These are phyloP conservation scores for Hippasteria phrygiana DNA, from an alignment of 53 echinoderm and acorn worm species.

Conservation along the genomic window DNA sequence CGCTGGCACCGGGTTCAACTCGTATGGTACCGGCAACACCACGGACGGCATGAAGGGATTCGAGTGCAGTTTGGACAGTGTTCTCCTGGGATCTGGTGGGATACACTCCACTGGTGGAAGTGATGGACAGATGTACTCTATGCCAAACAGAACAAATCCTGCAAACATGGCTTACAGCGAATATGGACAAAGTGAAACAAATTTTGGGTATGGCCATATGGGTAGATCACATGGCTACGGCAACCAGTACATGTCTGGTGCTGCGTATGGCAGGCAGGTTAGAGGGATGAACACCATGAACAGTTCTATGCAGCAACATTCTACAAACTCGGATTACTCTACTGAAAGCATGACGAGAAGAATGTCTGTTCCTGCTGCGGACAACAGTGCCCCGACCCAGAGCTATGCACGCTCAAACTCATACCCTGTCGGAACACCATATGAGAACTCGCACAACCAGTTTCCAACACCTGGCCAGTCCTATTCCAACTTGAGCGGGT, in stretches of 20 bases:
- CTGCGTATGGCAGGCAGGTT: conserved; percentile 33
- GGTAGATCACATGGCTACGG: conserved; percentile 29
- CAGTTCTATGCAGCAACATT: conserved; percentile 40
- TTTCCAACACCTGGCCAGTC: conserved; percentile 49
- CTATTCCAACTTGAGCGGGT: conserved; percentile 28
- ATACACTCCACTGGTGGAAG: conserved; percentile 23
- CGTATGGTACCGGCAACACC: conserved; percentile 41
- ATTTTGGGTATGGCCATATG: conserved; percentile 49
- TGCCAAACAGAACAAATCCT: conserved; percentile 59
- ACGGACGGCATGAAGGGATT: conserved; percentile 48
- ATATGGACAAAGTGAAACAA: conserved; percentile 49
- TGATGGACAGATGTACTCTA: conserved; percentile 63
- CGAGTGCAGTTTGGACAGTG: conserved; percentile 74
- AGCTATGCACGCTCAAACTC: conserved; percentile 58
- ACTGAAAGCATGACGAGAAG: conserved; percentile 40
- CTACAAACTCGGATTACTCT: conserved; percentile 41
- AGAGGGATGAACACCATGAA: conserved; percentile 35
- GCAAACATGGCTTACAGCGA: conserved; percentile 49
- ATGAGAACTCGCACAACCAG: conserved; percentile 43
- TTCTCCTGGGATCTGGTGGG: conserved; percentile 49
- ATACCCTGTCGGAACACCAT: conserved; percentile 40
- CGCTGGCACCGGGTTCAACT: conserved; percentile 57
- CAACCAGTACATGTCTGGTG: conserved; percentile 44
- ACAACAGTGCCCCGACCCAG: conserved; percentile 43
- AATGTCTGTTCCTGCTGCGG: conserved; percentile 56